These are phyloP conservation scores for Cephus cinctus DNA, from an alignment of 1,140 invertebrate species.

Conservation along the genomic window DNA sequence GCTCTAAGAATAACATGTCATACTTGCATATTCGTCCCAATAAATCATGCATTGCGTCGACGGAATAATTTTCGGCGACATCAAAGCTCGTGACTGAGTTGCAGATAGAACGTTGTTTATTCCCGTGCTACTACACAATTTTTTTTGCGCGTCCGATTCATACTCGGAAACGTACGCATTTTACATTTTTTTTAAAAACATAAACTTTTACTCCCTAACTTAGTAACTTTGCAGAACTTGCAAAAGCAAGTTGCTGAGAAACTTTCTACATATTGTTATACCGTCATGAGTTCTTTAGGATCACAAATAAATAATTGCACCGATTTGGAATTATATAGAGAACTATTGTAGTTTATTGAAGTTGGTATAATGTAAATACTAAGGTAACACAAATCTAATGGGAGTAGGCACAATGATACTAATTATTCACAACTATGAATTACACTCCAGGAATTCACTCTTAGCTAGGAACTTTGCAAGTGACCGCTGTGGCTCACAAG, in stretches of 20 bases:
- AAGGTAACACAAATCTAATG: too few species aligned
- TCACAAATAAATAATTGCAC: too few species aligned
- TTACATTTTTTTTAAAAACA: background rate
- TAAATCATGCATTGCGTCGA: constrained; percentile 8
- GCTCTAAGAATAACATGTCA: background rate
- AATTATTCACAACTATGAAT: too few species aligned
- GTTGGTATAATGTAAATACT: too few species aligned
- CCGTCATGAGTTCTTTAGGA: too few species aligned
- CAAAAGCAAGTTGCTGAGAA: constrained; percentile 6
- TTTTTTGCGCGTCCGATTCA: background rate
- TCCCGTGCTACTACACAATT: background rate
- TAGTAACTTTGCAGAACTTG: constrained; percentile 7
- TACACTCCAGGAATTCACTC: too few species aligned
- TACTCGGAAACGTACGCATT: too few species aligned
- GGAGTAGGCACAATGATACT: too few species aligned
- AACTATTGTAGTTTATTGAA: too few species aligned
- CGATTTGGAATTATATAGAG: too few species aligned
- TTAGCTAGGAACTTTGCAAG: too few species aligned
- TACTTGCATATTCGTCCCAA: constrained; percentile 1
- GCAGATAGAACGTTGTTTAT: background rate
- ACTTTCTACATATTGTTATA: background rate
- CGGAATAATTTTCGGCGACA: background rate
- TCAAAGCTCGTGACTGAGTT: background rate
- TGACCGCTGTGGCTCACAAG: too few species aligned
- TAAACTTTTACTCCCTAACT: background rate